Percentiles rank a stretch among this genome's conserved stretches.
Evolutionary conservation across 2,113 vertebrate genomes (phyloP).

Genomic region (Struthidea cinerea): DNA sequence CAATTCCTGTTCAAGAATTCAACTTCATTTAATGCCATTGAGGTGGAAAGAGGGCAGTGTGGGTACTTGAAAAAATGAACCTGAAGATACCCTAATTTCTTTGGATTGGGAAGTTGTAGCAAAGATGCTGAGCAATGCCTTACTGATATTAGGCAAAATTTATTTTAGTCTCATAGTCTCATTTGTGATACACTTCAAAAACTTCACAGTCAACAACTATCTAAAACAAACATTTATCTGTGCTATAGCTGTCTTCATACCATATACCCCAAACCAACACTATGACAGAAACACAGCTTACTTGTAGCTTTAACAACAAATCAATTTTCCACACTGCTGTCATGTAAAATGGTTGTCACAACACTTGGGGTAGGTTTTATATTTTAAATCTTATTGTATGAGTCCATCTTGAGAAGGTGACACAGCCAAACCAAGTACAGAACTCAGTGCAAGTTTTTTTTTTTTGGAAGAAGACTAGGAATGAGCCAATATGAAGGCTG

Average conservation of each 20-base stretch:
- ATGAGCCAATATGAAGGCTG: not conserved
- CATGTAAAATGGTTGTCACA: not conserved
- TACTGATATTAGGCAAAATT: not conserved
- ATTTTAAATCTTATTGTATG: not conserved
- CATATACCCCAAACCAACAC: fast-evolving
- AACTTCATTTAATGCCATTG: not conserved
- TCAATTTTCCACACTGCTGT: not conserved
- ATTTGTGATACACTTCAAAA: not conserved
- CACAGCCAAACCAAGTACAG: not conserved
- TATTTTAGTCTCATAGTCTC: not conserved
- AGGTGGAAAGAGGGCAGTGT: not conserved
- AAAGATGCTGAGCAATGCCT: not conserved
- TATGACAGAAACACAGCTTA: not conserved
- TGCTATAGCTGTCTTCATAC: not conserved
- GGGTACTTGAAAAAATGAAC: not conserved
- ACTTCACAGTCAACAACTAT: not conserved
- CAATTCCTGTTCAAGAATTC: not conserved
- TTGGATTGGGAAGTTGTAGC: not conserved
- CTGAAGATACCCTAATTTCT: not conserved
- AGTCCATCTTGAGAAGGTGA: not conserved
- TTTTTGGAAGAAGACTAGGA: not conserved
- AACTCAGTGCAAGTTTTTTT: not conserved
- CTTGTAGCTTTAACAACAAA: not conserved
- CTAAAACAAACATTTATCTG: not conserved
- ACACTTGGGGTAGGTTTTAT: not conserved